Evolutionary conservation across 1,140 invertebrate genomes (phyloP).

Genomic region (Pseudomyrmex cubaensis): DNA sequence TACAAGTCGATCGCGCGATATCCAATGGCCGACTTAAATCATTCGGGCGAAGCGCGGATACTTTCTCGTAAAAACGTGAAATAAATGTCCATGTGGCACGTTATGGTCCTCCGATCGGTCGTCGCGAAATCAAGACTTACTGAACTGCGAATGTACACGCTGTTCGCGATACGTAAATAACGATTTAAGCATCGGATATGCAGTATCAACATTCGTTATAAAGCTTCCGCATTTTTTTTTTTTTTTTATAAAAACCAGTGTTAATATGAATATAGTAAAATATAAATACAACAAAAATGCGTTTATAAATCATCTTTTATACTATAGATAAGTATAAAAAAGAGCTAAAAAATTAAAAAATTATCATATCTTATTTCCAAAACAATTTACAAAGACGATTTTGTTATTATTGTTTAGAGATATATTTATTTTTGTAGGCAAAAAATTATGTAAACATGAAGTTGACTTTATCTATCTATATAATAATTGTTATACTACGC

Average conservation of each 20-base stretch:
- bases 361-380: not conserved
- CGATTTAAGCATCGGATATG: constrained; percentile 17
- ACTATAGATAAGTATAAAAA: not conserved
- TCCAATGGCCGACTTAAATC: constrained; percentile 32
- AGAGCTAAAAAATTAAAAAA: not conserved
- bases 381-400: not conserved
- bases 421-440: not conserved
- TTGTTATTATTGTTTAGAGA: not conserved
- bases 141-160: constrained; percentile 6
- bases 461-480: too few species aligned
- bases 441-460: too few species aligned
- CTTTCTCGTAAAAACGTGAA: constrained; percentile 45
- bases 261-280: too few species aligned
- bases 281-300: too few species aligned
- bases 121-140: constrained; percentile 48
- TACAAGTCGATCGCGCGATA: constrained; percentile 36
- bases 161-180: constrained; percentile 50
- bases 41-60: constrained; percentile 5
- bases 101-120: constrained; percentile 23
- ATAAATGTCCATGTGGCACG: constrained; percentile 14
- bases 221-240: constrained; percentile 11
- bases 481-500: too few species aligned
- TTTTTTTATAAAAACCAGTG: too few species aligned
- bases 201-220: not conserved
- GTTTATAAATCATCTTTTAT: too few species aligned